Percentiles rank a stretch among this genome's conserved stretches.
phyloP scores from a whole-genome alignment of 2,113 vertebrate genomes.

The Toxostoma redivivum region DNA sequence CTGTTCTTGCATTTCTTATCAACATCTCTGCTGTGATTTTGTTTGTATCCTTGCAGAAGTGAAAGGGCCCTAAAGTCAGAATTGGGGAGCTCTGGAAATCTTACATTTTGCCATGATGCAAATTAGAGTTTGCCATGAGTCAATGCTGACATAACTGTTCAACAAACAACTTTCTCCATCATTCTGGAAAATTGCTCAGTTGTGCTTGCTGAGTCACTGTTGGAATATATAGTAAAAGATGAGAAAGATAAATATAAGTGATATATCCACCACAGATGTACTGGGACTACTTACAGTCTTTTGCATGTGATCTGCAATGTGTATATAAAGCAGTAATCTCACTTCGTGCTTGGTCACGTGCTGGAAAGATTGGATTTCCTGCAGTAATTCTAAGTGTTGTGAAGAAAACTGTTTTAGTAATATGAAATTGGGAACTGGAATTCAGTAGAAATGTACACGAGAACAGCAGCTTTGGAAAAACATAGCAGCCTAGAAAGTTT shows the following conservation, averaged over 20 bases:
- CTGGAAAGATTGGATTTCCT: neutral
- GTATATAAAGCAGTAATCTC: neutral
- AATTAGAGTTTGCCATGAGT: neutral
- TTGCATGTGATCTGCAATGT: neutral
- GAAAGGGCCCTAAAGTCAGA: neutral
- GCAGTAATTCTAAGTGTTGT: neutral
- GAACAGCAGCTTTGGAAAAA: neutral
- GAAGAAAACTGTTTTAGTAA: neutral
- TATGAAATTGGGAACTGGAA: neutral
- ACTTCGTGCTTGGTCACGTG: neutral
- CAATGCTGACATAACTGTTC: constrained; percentile 7
- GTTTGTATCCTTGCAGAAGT: constrained; percentile 10
- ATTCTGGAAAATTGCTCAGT: constrained; percentile 47
- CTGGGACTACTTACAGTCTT: neutral
- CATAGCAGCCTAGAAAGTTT: neutral
- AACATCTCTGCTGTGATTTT: neutral
- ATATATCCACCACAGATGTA: neutral
- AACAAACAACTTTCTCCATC: neutral
- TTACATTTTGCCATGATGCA: neutral
- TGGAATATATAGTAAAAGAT: constrained; percentile 51
- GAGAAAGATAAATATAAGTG: neutral
- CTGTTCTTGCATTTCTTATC: neutral
- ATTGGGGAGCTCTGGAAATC: neutral
- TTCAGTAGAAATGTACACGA: neutral
- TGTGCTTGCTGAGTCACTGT: constrained; percentile 45